Base-by-base conservation (phyloP, 2,888 invertebrate genomes). In the Heliconius cydno region DNA sequence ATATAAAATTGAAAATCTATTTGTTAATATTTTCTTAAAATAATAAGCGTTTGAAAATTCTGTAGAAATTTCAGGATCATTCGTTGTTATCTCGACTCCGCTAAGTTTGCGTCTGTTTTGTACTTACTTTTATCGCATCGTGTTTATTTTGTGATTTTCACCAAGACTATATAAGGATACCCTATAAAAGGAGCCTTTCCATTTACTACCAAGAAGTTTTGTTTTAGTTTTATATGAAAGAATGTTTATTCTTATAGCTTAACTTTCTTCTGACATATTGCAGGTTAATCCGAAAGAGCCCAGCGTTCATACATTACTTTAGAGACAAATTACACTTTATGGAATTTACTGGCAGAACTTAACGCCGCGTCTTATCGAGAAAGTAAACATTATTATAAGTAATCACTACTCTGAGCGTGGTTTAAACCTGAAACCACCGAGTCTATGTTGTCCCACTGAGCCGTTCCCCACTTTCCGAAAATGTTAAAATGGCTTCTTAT, bases 81-180 rank as follows among this genome's bases (percentile, higher is more conserved):
- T 67, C 4, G 67, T 67, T 67, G 34, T 22, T 67, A 67, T 67
- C 67, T 9, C 38, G 12, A 38, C 38, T 38, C 1, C n/a, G 68
- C n/a, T 38, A 38, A 38, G n/a, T 13, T 68, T 68, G 68, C 68
- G 68, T n/a, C 38, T 38, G 34, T 13, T 5, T 38, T 68, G 38
- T 68, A 38, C 34, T 38, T 68, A n/a, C 68, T 38, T 68, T 68
- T 68, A 68, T 68, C 68, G 34, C 38, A 6, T 38, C 30, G 34
- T 68, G 68, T 34, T 68, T 68, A 38, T n/a, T 38, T 68, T 68
- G 38, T 68, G 38, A 68, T 68, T 68, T 68, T 38, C 34, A 38
- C n/a, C 13, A 38, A 66, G 30, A 38, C 5, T n/a, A 0, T 34
- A 68, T 12, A 34, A 34, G 34, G 34, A 34, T 34, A 30, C 34